A percentile compares a stretch with the other conserved stretches of the same genome.
These are phyloP conservation scores for Crotalus viridis DNA, from an alignment of 2,113 vertebrate species.

Conservation along the genomic window DNA sequence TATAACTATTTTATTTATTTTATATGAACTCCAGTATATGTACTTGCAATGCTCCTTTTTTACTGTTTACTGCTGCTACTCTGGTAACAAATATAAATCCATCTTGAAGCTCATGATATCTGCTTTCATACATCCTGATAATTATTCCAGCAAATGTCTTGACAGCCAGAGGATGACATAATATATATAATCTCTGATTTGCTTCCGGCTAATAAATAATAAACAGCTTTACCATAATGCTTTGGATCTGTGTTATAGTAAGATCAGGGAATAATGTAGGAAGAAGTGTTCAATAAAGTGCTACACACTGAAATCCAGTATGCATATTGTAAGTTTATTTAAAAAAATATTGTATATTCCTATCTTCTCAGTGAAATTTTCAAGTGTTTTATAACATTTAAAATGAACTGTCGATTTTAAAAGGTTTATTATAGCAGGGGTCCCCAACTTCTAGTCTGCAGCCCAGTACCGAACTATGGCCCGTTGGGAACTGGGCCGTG, in stretches of 20 bases:
- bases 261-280: not conserved
- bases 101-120: slow-evolving; percentile 59
- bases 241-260: slow-evolving; percentile 31
- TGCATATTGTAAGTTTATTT: not conserved
- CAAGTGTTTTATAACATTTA: not conserved
- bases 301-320: slow-evolving; percentile 1
- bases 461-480: not conserved
- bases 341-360: not conserved
- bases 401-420: not conserved
- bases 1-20: slow-evolving; percentile 50
- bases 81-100: slow-evolving; percentile 59
- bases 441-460: not conserved
- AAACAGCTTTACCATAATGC: slow-evolving; percentile 50
- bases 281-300: slow-evolving; percentile 12
- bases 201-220: slow-evolving; percentile 61
- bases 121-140: slow-evolving; percentile 71
- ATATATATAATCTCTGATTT: slow-evolving; percentile 53
- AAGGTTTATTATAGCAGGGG: not conserved
- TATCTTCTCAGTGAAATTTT: not conserved
- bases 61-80: slow-evolving; percentile 54
- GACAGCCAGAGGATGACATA: slow-evolving; percentile 61
- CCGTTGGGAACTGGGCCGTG: not conserved
- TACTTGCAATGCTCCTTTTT: slow-evolving; percentile 63
- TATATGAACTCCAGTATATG: slow-evolving; percentile 47
- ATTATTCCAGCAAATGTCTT: slow-evolving; percentile 68